A percentile compares a stretch with the other conserved stretches of the same genome.
These are phyloP conservation scores for Phalanger gymnotis DNA, from an alignment of 2,797 vertebrate genomes.

Conservation along the genomic window DNA sequence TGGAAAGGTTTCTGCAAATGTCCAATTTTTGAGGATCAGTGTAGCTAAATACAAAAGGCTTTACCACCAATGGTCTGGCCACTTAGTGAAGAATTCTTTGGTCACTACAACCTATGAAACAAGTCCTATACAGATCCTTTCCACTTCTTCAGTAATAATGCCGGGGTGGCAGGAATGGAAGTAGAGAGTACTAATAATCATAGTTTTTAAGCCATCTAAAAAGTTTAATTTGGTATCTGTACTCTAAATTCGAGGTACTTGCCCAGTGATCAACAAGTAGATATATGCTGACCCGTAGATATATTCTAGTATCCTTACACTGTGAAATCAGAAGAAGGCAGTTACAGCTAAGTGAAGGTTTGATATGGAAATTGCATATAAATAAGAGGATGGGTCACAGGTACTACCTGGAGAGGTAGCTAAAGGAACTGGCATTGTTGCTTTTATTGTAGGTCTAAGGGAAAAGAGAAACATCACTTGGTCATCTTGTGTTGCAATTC, in stretches of 20 bases:
- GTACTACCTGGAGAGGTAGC: not conserved
- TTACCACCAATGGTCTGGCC: not conserved
- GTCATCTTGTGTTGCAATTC: not conserved
- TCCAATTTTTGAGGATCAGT: not conserved
- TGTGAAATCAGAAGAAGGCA: not conserved
- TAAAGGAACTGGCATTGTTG: not conserved
- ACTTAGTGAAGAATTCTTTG: not conserved
- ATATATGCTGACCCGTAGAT: not conserved
- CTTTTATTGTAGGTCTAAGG: not conserved
- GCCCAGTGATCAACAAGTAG: not conserved
- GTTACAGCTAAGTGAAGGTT: not conserved
- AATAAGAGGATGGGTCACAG: not conserved
- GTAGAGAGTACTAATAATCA: not conserved
- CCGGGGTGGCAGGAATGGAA: not conserved
- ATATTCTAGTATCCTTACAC: not conserved
- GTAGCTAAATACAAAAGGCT: not conserved
- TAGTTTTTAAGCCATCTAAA: not conserved
- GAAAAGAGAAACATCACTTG: not conserved
- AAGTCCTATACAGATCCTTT: not conserved
- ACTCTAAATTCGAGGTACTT: not conserved
- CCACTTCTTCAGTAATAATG: not conserved
- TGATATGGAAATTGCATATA: not conserved
- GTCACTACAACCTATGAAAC: not conserved
- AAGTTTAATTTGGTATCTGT: not conserved
- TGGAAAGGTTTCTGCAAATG: not conserved